phyloP scores from a whole-genome alignment of 2,888 invertebrate genomes.

The Aleiodes alternator region DNA sequence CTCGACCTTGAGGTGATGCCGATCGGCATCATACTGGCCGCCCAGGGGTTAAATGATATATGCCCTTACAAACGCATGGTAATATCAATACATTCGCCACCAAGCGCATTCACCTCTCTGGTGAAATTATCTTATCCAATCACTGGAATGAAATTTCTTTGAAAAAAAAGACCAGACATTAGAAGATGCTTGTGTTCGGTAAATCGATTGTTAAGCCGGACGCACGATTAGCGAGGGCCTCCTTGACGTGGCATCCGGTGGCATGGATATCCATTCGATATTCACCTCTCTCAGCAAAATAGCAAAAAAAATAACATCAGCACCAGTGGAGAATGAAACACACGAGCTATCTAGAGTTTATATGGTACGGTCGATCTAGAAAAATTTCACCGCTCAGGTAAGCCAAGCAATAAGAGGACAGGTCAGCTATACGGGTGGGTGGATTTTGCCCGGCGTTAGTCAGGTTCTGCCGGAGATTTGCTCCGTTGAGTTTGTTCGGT shows the following conservation, averaged over 20 bases:
- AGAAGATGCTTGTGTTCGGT: slow-evolving; percentile 19
- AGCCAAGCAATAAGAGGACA: slow-evolving; percentile 58
- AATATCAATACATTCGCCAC: too few relatives aligned
- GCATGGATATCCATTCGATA: slow-evolving; percentile 36
- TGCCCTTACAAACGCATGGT: too few relatives aligned
- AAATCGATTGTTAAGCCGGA: slow-evolving; percentile 33
- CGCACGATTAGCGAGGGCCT: slow-evolving; percentile 29
- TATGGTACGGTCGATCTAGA: slow-evolving; percentile 49
- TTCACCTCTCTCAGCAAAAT: slow-evolving; percentile 4
- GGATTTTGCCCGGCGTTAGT: slow-evolving; percentile 64
- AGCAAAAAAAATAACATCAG: slow-evolving; percentile 12
- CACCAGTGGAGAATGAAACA: neutral
- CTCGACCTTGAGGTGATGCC: too few relatives aligned
- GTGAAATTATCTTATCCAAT: too few relatives aligned
- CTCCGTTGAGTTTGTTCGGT: slow-evolving; percentile 65
- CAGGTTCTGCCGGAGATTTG: slow-evolving; percentile 69
- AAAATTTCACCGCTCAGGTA: slow-evolving; percentile 57
- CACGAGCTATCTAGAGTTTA: slow-evolving; percentile 19
- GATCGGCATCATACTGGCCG: too few relatives aligned
- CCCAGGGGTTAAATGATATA: too few relatives aligned
- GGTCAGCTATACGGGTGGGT: slow-evolving; percentile 65
- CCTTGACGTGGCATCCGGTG: slow-evolving; percentile 39
- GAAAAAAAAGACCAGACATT: neutral
- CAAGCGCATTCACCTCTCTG: too few relatives aligned
- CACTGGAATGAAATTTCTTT: too few relatives aligned